Evolutionary conservation across 2,888 invertebrate species (phyloP).

Genomic region (Xestoiulus laeticollis): DNA sequence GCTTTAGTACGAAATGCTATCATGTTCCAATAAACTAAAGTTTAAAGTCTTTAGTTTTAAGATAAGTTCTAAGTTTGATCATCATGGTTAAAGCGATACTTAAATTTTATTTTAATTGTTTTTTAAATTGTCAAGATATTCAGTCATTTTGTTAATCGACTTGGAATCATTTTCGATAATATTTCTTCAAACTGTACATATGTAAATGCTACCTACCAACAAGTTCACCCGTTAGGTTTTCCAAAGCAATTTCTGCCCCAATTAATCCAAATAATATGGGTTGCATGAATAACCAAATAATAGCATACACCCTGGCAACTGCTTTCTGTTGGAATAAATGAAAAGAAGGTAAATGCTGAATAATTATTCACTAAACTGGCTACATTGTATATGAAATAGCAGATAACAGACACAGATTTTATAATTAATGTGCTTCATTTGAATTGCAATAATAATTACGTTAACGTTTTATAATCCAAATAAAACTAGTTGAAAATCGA

Average conservation of each 20-base stretch:
- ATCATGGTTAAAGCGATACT: neutral
- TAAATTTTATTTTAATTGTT: neutral
- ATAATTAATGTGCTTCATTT: no score
- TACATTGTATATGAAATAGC: no score
- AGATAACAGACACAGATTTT: no score
- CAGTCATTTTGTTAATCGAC: neutral
- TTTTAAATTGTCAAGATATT: neutral
- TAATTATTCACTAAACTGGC: no score
- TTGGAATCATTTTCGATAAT: neutral
- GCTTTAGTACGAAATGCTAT: neutral
- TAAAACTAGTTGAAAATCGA: no score
- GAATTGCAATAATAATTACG: no score
- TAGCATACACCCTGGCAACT: slow-evolving; percentile 50
- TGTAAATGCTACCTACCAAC: slow-evolving; percentile 58
- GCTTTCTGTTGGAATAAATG: slow-evolving; percentile 45
- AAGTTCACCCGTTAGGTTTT: slow-evolving; percentile 60
- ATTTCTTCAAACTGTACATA: neutral
- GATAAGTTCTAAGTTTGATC: neutral
- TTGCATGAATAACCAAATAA: slow-evolving; percentile 65
- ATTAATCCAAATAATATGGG: slow-evolving; percentile 66
- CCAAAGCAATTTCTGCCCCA: slow-evolving; percentile 64
- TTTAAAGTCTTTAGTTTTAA: neutral
- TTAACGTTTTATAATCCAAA: no score
- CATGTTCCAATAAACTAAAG: no score
- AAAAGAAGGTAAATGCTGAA: no score